Base-by-base conservation (phyloP, 2,888 invertebrate species). In the Acrobasis consociella region DNA sequence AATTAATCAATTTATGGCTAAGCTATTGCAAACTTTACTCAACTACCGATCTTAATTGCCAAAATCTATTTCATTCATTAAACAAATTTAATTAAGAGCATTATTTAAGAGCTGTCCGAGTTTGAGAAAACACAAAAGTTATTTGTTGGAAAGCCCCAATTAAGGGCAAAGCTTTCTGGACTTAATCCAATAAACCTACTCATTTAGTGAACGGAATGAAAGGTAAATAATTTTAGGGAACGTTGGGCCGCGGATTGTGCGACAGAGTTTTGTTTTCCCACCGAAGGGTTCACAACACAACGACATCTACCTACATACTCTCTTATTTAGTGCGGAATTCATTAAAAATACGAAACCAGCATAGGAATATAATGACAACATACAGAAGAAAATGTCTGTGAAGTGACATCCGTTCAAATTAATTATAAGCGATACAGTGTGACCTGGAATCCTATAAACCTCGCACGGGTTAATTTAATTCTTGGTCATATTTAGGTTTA, bases 161-260 rank as follows among this genome's bases (percentile, higher is more conserved):
- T 91, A 91, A 86, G 89, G 87, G 87, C 85, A 81, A 86, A 87
- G 91, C 91, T 88, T 90, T 89, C 85, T 90, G 87, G 86, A 88
- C 87, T 86, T 91, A 91, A 91, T 91, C 90, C 89, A 90, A 91
- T 91, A 90, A 91, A 90, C 83, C 90, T 89, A 89, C 91, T 89
- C 89, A 87, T 89, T 91, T 89, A 89, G 86, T 86, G 86, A 87
- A 82, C 84, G 81, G 82, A 89, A 91, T 86, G 85, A 86, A 89
- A 89, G 87, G 89, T 91, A 90, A 90, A 89, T 90, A 87, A 89
- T 90, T 88, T 90, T 85, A 85, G 81, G 84, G 77, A 77, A 77
- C 66, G 68, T 65, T 71, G 74, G 67, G 73, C 72, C 72, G 78
- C 76, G 74, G 77, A 80, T 77, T 78, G 74, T 72, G 74, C 75